Base-by-base conservation (phyloP, 2,113 vertebrate species). In the Hipposideros armiger region DNA sequence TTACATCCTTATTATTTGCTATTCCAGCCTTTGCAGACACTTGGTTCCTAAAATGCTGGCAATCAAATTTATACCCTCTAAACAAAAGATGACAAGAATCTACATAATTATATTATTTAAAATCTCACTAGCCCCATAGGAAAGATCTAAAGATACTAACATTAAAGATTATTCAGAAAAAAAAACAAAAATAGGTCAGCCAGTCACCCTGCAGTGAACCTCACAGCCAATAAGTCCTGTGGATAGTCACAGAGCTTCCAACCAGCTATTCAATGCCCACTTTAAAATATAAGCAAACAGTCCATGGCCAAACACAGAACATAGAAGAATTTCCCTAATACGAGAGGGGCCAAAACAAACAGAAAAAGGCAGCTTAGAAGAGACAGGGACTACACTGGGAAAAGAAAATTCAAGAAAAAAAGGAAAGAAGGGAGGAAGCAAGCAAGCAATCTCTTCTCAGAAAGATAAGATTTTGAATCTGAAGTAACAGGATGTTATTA, bases 41-140 rank as follows among this genome's bases (percentile, higher is more conserved):
- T n/a, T 47, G 60, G 42, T 45, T 74, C 45, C 64, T 73, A 32
- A 78, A 90, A 62, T 70, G 42, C 17, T 36, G 62, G 52, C 62
- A 94, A 86, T 36, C 62, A 66, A 83, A 78, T 52, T 40, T 70
- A 70, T 32, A 70, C 7, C 8, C 36, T 84, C 60, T 76, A 76
- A 76, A 74, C 72, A 86, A 52, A 84, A 90, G 13, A 90, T 67
- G 40, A 90, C 52, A 78, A 77, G 69, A 72, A 42, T 50, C 64
- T 24, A 56, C 17, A 56, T 60, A 60, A 60, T 73, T 47, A 60
- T 52, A 40, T 11, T 42, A 58, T 66, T 84, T 30, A 70, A 73
- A 70, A 24, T 32, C 42, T 60, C 32, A 70, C 64, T 30, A 42
- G 64, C 52, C 26, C 83, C 70, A 80, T 14, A 62, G 32, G 24